These are phyloP conservation scores for Chloroclystis v-ata DNA, from an alignment of 2,888 invertebrate genomes.

Conservation along the genomic window DNA sequence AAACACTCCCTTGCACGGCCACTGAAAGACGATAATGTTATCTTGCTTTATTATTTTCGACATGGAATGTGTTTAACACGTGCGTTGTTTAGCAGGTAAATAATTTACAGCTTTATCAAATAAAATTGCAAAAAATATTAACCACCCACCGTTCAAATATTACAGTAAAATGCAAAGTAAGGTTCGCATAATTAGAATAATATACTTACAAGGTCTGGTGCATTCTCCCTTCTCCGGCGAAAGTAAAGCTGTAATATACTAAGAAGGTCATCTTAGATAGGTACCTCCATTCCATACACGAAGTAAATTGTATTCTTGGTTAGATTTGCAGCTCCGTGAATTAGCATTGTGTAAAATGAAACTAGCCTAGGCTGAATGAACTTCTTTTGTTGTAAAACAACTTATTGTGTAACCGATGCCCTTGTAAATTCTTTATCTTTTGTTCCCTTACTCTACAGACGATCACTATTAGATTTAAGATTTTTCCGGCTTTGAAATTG, in stretches of 20 bases:
- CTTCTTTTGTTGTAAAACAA: slow-evolving; percentile 32
- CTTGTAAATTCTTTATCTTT: slow-evolving; percentile 3
- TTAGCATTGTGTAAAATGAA: slow-evolving; percentile 29
- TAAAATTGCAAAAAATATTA: too few relatives aligned
- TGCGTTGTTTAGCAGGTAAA: too few relatives aligned
- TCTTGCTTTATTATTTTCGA: too few relatives aligned
- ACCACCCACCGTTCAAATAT: neutral
- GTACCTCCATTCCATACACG: slow-evolving; percentile 14
- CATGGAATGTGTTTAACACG: too few relatives aligned
- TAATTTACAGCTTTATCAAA: too few relatives aligned
- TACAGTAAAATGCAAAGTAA: neutral
- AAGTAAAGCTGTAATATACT: slow-evolving; percentile 39
- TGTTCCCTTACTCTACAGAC: neutral
- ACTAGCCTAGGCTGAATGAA: slow-evolving; percentile 28
- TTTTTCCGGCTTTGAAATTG: too few relatives aligned
- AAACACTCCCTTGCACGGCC: too few relatives aligned
- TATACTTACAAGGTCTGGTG: slow-evolving; percentile 27
- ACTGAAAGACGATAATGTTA: too few relatives aligned
- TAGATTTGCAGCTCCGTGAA: neutral
- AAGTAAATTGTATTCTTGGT: neutral
- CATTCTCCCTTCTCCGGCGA: slow-evolving; percentile 30
- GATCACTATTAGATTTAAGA: neutral
- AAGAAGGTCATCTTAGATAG: slow-evolving; percentile 9
- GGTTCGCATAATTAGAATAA: slow-evolving; percentile 2
- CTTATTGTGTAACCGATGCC: slow-evolving; percentile 19